phyloP scores from a whole-genome alignment of 2,113 vertebrate species.

The Lophochroa leadbeateri region DNA sequence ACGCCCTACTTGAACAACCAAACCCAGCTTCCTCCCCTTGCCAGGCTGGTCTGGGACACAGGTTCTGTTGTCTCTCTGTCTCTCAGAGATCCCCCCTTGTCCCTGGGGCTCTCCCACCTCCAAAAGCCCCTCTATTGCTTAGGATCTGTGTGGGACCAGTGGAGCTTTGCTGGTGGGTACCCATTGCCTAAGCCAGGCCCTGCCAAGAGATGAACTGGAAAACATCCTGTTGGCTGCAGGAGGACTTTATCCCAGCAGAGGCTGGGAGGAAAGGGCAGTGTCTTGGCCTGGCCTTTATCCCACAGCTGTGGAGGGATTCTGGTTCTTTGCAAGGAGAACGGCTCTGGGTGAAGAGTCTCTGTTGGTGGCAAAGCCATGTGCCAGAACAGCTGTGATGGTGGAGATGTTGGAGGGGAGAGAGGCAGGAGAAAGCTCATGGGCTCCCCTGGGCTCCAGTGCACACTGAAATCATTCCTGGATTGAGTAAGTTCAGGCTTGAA shows the following conservation, averaged over 20 bases:
- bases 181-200: not conserved
- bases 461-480: not conserved
- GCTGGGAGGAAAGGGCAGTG: not conserved
- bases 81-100: not conserved
- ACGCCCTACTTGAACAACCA: not conserved
- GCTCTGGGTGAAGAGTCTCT: not conserved
- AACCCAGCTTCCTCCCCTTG: not conserved
- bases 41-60: not conserved
- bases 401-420: not conserved
- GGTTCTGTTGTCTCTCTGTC: not conserved
- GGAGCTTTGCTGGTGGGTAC: not conserved
- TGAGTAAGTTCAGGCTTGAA: not conserved
- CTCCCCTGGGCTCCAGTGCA: too few relatives aligned
- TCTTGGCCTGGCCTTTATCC: not conserved
- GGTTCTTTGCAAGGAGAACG: not conserved
- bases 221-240: not conserved
- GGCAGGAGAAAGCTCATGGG: not conserved
- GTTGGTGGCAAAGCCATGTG: not conserved
- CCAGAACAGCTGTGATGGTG: not conserved
- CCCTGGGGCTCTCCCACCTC: not conserved
- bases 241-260: not conserved
- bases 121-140: not conserved
- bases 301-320: not conserved
- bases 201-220: not conserved
- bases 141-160: accelerated